A percentile compares a stretch with the other conserved stretches of the same genome.
Conservation (phyloP, 2,797 vertebrate genomes). For the Myotis planiceps region DNA sequence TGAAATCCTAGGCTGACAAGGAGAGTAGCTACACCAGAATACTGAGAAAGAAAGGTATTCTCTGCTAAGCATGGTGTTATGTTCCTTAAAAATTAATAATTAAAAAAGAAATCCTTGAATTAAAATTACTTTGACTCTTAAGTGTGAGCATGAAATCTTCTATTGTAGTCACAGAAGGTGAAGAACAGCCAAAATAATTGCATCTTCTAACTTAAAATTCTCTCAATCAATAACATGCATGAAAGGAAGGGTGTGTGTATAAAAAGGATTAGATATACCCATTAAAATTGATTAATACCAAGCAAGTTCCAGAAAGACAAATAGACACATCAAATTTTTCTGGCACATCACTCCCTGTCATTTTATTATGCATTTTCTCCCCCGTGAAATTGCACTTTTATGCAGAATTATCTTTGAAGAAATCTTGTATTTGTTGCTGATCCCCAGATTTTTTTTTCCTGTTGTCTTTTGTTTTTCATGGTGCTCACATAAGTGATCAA, state of each 20-base stretch:
- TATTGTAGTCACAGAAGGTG: slow-evolving; percentile 45
- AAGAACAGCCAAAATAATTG: slow-evolving; percentile 31
- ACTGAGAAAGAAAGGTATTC: slow-evolving; percentile 45
- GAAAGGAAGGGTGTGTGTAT: neutral
- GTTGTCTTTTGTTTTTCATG: slow-evolving; percentile 47
- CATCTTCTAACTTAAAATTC: slow-evolving; percentile 21
- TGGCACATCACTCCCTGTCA: neutral
- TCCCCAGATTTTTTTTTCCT: slow-evolving; percentile 3
- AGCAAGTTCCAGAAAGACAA: slow-evolving; percentile 54
- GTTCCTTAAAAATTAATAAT: slow-evolving; percentile 52
- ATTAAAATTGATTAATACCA: slow-evolving; percentile 39
- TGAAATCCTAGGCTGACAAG: slow-evolving; percentile 79
- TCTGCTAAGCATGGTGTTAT: neutral
- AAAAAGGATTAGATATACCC: neutral
- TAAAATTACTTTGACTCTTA: slow-evolving; percentile 65
- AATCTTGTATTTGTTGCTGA: neutral
- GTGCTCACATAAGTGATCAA: slow-evolving; percentile 68
- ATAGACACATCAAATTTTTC: slow-evolving; percentile 57
- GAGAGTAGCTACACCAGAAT: slow-evolving; percentile 67
- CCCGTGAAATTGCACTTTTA: slow-evolving; percentile 34
- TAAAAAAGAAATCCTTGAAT: slow-evolving; percentile 58
- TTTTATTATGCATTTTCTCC: slow-evolving; percentile 50
- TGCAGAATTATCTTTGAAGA: slow-evolving; percentile 60
- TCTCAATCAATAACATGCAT: slow-evolving; percentile 34
- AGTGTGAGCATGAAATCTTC: slow-evolving; percentile 27